phyloP scores from a whole-genome alignment of 1,140 invertebrate genomes.

The Dreissena polymorpha region DNA sequence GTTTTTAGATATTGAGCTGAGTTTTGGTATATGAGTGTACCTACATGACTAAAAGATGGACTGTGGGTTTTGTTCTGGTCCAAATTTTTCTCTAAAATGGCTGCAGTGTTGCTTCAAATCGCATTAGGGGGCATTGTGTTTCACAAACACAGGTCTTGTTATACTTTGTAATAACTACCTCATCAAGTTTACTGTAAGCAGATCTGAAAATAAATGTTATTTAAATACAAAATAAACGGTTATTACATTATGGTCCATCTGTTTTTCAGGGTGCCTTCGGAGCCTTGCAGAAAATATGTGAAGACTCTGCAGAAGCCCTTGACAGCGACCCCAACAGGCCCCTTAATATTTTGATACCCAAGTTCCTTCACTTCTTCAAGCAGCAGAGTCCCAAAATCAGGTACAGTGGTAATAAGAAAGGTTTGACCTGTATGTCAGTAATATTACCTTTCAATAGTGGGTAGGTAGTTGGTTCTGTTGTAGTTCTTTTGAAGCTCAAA shows the following conservation, averaged over 20 bases:
- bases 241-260: neutral
- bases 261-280: conserved; percentile 94
- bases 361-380: conserved; percentile 98
- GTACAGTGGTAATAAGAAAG: conserved; percentile 68
- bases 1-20: no score
- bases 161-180: neutral
- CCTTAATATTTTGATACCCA: conserved; percentile 97
- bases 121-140: no score
- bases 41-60: no score
- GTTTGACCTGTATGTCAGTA: neutral
- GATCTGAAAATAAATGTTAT: neutral
- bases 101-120: no score
- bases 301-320: conserved; percentile 96
- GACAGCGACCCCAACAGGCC: conserved; percentile 95
- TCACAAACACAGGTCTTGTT: no score
- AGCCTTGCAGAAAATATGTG: conserved; percentile 99
- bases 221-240: neutral
- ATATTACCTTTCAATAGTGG: no score
- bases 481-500: no score
- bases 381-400: conserved; percentile 96
- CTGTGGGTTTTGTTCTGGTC: no score
- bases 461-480: no score
- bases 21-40: no score
- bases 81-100: no score
- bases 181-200: no score